These are phyloP conservation scores for Eupleurogrammus muticus DNA, from an alignment of 2,797 vertebrate genomes.

Conservation along the genomic window DNA sequence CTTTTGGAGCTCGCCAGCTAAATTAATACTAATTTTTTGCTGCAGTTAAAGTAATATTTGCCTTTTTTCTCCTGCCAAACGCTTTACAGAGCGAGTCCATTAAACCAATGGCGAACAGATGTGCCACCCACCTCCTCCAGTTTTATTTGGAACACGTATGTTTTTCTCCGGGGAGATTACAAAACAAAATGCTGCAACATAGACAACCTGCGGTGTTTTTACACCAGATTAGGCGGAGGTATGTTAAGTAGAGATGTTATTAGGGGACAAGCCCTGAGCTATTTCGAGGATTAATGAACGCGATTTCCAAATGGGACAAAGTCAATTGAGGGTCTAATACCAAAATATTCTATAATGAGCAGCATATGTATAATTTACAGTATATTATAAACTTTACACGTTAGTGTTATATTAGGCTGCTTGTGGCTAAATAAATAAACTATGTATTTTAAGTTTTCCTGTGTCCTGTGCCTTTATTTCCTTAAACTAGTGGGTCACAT, in stretches of 20 bases:
- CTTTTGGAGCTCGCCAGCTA: constrained; percentile 55
- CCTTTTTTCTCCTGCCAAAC: constrained; percentile 66
- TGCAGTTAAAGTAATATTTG: constrained; percentile 66
- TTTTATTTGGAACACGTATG: constrained; percentile 56
- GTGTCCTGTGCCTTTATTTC: constrained; percentile 1
- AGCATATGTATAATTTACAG: constrained; percentile 20
- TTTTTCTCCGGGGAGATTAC: constrained; percentile 61
- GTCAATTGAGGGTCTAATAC: constrained; percentile 63
- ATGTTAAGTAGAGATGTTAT: constrained; percentile 27
- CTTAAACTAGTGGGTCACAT: too few species aligned
- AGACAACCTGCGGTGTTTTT: constrained; percentile 45
- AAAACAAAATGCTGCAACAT: constrained; percentile 57
- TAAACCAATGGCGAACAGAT: constrained; percentile 82
- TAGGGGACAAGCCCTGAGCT: constrained; percentile 26
- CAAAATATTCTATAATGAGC: constrained; percentile 44
- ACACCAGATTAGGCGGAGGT: constrained; percentile 34
- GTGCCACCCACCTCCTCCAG: constrained; percentile 61
- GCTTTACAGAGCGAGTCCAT: constrained; percentile 65
- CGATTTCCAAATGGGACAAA: constrained; percentile 10
- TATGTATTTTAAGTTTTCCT: background rate
- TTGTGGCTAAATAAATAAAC: constrained; percentile 33
- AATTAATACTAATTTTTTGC: constrained; percentile 74
- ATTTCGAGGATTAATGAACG: constrained; percentile 28
- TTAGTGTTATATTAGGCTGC: background rate
- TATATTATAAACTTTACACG: background rate